Percentiles rank a stretch among this genome's conserved stretches.
These are phyloP conservation scores for Turritopsis dohrnii DNA, from an alignment of 30 jellyfish, hydroid and myxozoan species.

Conservation along the genomic window DNA sequence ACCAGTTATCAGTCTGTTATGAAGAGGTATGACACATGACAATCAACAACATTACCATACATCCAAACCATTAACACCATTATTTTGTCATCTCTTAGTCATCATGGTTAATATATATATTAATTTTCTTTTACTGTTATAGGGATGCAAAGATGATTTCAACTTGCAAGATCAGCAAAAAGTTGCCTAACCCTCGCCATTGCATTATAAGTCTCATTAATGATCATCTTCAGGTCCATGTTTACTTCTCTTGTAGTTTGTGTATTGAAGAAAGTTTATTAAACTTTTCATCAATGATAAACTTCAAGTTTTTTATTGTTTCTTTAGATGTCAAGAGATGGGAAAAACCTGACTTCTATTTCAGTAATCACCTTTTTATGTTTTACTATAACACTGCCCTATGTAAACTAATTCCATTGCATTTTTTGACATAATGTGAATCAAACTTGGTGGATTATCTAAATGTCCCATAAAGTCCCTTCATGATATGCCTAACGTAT, in stretches of 20 bases:
- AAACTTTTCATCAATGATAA: background rate
- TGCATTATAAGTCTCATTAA: background rate
- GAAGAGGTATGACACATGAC: too few species aligned
- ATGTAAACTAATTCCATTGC: too few species aligned
- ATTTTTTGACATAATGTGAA: too few species aligned
- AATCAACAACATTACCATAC: background rate
- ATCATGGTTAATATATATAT: too few species aligned
- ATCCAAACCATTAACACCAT: background rate
- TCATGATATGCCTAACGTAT: too few species aligned
- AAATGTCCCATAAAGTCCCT: too few species aligned
- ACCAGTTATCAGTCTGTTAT: background rate
- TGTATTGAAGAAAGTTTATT: background rate
- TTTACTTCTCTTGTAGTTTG: background rate
- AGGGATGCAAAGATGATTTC: background rate
- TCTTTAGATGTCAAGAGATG: background rate
- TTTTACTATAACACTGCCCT: too few species aligned
- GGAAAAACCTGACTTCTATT: background rate
- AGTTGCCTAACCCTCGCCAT: background rate
- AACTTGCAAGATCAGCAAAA: background rate
- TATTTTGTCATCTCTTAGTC: too few species aligned
- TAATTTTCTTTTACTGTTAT: background rate
- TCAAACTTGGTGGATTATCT: too few species aligned
- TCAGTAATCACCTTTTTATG: background rate
- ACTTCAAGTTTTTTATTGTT: background rate
- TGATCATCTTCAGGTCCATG: background rate